Evolutionary conservation across 2,113 vertebrate genomes (phyloP), one percentile per base, ranked within the genome.

Genomic region (Helogale parvula): DNA sequence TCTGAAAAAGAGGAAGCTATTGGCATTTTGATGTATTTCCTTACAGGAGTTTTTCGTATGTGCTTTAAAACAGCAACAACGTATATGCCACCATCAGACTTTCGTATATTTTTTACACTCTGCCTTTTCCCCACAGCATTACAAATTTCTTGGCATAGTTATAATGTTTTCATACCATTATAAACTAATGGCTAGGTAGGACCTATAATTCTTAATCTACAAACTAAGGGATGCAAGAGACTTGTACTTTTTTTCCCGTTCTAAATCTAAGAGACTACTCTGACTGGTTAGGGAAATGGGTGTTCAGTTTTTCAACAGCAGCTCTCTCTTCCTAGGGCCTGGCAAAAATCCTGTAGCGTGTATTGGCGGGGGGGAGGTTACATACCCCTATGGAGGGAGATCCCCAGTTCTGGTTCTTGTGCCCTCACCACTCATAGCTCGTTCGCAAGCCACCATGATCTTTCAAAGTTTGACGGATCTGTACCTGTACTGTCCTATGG

Each of bases 381-480:
- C 5, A 9, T 16, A 7, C 13, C 33, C 3, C 41, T 3, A 3
- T 3, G 23, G 19, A 45, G 12, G 23, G 19, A 45, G 12, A 21
- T 21, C 47, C 16, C 25, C 25, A 65, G 2, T 12, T 19, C 33
- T 10, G 15, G 33, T 13, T 41, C 1, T 81, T 13, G 1, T 19
- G 0, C 1, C 10, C 2, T 41, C 3, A 3, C 21, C 19, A 8
- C 10, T 27, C 1, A 11, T 15, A 52, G 9, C 52, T 45, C 0
- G 1, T 50, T 54, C 16, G 71, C 71, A 52, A 81, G 41, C 69
- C 52, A 1, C 25, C 2, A 1, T 9, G 14, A 63, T 35, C 72
- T 27, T 81, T 52, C 27, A 3, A 3, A 25, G 27, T 27, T 11
- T n/a, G 19, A 7, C 4, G 5, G 5, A 29, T 47, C 16, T 83